Percentiles rank a stretch among this genome's conserved stretches.
Evolutionary conservation across 2,888 invertebrate genomes (phyloP).

Genomic region (Pristionchus entomophagus): DNA sequence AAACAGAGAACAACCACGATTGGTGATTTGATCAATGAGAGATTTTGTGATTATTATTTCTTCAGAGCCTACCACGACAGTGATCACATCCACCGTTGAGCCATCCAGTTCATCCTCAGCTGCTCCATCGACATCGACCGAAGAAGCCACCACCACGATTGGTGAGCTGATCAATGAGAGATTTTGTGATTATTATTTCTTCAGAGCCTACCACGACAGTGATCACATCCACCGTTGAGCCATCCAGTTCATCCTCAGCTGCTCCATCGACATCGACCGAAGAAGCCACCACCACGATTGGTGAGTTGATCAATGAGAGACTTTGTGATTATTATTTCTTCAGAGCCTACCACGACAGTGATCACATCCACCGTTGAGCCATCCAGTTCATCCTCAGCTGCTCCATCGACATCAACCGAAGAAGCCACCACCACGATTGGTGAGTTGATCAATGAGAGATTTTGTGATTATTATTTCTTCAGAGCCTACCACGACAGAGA

Average conservation of each 20-base stretch:
- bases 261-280: not conserved
- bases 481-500: too few relatives aligned
- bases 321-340: not conserved
- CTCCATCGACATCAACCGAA: too few relatives aligned
- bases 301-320: not conserved
- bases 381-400: too few relatives aligned
- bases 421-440: too few relatives aligned
- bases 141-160: not conserved
- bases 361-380: not conserved
- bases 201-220: not conserved
- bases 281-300: not conserved
- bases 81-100: not conserved
- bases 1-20: not conserved
- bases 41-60: too few relatives aligned
- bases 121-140: not conserved
- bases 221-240: not conserved
- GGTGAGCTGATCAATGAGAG: not conserved
- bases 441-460: too few relatives aligned
- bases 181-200: too few relatives aligned
- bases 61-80: not conserved
- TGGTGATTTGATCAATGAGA: too few relatives aligned
- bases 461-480: too few relatives aligned
- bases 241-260: not conserved
- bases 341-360: not conserved
- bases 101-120: not conserved